Evolutionary conservation across 2,888 invertebrate genomes (phyloP), one percentile per base, ranked within the genome.

Genomic region (Myopa tessellatipennis): DNA sequence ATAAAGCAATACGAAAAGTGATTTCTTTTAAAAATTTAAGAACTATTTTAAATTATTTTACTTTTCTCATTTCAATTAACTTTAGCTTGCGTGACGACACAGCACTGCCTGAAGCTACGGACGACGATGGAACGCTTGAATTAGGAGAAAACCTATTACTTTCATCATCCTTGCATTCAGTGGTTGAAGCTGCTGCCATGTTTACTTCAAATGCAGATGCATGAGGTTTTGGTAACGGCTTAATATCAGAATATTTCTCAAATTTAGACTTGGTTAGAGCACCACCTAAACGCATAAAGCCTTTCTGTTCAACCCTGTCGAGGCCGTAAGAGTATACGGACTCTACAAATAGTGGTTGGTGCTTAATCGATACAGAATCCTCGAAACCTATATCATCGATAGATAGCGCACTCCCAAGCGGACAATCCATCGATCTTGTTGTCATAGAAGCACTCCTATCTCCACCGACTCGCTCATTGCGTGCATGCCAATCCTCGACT

Each of bases 401-500:
- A 71, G 77, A 58, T 76, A 74, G 0, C 67, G 38, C 0, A 52
- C 40, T 55, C 77, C 60, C 50, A 18, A 45, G 1, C 7, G 45
- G 45, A 45, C 6, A 45, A 45, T 45, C 6, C 10, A 45, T 45
- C 45, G 10, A 4, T 45, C 26, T 26, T 52, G 36, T 12, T 16
- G 36, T 10, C 16, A 55, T 3, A 10, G 6, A 8, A 45, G 3
- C 7, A 16, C 36, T 4, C 80, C 79, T 14, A 77, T 12, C 26
- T 77, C 71, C n/a, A 38, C 77, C 75, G 74, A 34, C 68, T 65
- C 80, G 79, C 65, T 82, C 79, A 80, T 85, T 85, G 12, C 84
- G 80, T 16, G 80, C 78, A 52, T 82, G 82, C 84, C 84, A 85
- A 77, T 85, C 84, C 65, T 83, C 82, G 0, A 85, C 84, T 58